Evolutionary conservation across 2,797 vertebrate species (phyloP).

Genomic region (Oceanodroma leucorhoa): DNA sequence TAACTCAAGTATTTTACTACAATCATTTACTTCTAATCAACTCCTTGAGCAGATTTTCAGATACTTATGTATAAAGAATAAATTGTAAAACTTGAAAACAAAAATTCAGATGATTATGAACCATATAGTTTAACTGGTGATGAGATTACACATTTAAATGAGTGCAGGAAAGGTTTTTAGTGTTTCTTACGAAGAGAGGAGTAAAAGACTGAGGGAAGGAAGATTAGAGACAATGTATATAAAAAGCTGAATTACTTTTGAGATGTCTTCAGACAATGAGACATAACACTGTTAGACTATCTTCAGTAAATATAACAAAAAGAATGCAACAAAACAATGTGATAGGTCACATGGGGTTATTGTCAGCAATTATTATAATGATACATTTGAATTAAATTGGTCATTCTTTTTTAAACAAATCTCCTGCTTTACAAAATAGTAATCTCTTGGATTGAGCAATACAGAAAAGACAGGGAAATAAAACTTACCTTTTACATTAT

Average conservation of each 20-base stretch:
- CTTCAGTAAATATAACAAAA: not conserved
- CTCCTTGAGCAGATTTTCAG: not conserved
- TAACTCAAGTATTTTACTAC: not conserved
- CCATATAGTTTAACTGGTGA: not conserved
- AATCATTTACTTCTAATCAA: not conserved
- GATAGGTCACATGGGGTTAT: not conserved
- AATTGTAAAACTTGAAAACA: not conserved
- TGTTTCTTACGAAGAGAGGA: not conserved
- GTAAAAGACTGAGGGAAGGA: not conserved
- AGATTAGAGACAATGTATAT: not conserved
- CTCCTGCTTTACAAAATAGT: not conserved
- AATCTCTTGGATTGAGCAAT: not conserved
- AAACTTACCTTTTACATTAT: not conserved
- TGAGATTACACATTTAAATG: not conserved
- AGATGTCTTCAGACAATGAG: not conserved
- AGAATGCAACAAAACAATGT: not conserved
- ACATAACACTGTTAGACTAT: not conserved
- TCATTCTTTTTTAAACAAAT: not conserved
- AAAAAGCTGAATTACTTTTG: not conserved
- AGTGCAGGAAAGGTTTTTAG: not conserved
- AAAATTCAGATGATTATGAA: not conserved
- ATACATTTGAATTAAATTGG: not conserved
- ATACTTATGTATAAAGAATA: not conserved
- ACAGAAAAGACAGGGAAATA: not conserved
- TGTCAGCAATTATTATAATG: not conserved